Percentiles rank a stretch among this genome's conserved stretches.
Conservation (phyloP, 2,113 vertebrate species). For the Actinemys pallida region DNA sequence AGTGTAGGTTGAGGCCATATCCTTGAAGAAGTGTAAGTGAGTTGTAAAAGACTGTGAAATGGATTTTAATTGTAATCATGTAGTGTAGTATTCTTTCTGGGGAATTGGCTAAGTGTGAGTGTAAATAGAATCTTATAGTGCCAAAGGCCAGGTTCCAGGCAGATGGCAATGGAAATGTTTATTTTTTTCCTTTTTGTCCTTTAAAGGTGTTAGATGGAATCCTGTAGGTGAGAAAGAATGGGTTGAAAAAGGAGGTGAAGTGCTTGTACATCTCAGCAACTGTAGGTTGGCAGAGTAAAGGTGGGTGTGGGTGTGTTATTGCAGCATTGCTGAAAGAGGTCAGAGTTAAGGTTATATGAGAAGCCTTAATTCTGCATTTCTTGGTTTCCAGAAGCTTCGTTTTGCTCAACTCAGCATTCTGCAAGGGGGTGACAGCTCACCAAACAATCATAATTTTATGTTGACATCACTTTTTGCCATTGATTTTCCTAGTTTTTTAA, state of each 20-base stretch:
- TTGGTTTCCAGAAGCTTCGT: too few species aligned
- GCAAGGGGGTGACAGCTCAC: neutral
- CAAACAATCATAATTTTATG: neutral
- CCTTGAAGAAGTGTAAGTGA: neutral
- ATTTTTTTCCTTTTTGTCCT: too few species aligned
- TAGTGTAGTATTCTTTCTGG: neutral
- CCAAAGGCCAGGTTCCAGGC: too few species aligned
- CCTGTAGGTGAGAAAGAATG: too few species aligned
- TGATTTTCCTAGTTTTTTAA: neutral
- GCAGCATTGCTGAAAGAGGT: too few species aligned
- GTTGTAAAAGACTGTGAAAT: neutral
- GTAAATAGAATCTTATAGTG: too few species aligned
- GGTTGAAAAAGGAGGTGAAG: neutral
- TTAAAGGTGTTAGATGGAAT: too few species aligned
- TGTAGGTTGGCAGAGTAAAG: neutral
- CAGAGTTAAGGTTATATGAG: too few species aligned
- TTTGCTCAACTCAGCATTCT: neutral
- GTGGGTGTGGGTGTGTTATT: neutral
- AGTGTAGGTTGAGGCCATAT: neutral
- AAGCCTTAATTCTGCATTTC: too few species aligned
- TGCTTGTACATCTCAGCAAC: neutral
- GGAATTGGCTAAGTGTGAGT: neutral
- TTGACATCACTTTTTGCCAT: neutral
- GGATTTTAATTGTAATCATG: neutral
- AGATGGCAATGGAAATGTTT: too few species aligned